These are phyloP conservation scores for Trachymyrmex cornetzi DNA, from an alignment of 1,140 invertebrate genomes.

Conservation along the genomic window DNA sequence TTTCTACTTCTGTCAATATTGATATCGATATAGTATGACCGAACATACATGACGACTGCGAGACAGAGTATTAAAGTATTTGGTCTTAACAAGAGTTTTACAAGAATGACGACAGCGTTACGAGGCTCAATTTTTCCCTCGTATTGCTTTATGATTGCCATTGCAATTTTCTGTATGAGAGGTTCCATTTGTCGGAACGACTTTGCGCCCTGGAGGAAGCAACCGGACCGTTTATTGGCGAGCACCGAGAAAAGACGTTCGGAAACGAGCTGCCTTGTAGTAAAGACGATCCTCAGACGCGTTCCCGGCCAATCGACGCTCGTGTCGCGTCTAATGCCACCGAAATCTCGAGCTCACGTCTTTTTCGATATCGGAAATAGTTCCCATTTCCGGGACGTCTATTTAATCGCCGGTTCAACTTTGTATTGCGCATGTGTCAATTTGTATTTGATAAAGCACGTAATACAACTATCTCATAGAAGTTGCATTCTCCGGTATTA, in stretches of 20 bases:
- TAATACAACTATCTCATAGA: slow-evolving; percentile 30
- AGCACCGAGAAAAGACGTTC: slow-evolving; percentile 55
- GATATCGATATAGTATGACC: not conserved
- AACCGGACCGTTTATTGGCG: slow-evolving; percentile 61
- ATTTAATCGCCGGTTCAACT: slow-evolving; percentile 54
- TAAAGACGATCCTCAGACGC: slow-evolving; percentile 67
- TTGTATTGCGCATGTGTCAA: slow-evolving; percentile 44
- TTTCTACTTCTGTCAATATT: not conserved
- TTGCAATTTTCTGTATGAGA: slow-evolving; percentile 79
- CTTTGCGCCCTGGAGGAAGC: slow-evolving; percentile 66
- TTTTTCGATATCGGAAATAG: slow-evolving; percentile 64
- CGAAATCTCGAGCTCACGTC: slow-evolving; percentile 54
- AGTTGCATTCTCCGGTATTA: not conserved
- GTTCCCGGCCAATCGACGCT: slow-evolving; percentile 45
- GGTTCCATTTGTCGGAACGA: slow-evolving; percentile 79
- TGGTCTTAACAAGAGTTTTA: slow-evolving; percentile 55
- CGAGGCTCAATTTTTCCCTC: slow-evolving; percentile 62
- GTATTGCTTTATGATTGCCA: slow-evolving; percentile 78
- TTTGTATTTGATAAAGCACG: not conserved
- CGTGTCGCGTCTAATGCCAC: slow-evolving; percentile 55
- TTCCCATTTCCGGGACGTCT: slow-evolving; percentile 39
- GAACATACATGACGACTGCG: not conserved
- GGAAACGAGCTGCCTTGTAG: slow-evolving; percentile 55
- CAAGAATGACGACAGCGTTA: slow-evolving; percentile 47
- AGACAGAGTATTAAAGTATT: slow-evolving; percentile 33